These are phyloP conservation scores for Corythaeola cristata DNA, from an alignment of 2,113 vertebrate species.

Conservation along the genomic window DNA sequence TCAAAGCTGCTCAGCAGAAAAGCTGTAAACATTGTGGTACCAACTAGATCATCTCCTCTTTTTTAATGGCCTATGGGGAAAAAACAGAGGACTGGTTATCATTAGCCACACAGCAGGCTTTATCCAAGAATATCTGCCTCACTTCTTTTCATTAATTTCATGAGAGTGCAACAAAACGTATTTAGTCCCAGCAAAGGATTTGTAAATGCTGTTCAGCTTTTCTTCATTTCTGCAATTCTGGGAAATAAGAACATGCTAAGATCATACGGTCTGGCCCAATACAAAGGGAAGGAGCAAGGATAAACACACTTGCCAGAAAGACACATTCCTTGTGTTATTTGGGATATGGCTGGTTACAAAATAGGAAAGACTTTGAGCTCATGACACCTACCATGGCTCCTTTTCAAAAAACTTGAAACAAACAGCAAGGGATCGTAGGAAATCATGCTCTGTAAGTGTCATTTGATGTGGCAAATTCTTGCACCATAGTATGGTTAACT, in stretches of 20 bases:
- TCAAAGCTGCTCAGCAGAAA: constrained; percentile 4
- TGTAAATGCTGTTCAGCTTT: constrained; percentile 14
- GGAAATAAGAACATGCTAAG: constrained; percentile 41
- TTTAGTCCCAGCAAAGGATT: background rate
- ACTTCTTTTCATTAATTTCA: constrained; percentile 33
- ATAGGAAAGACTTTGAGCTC: constrained; percentile 18
- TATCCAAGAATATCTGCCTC: constrained; percentile 44
- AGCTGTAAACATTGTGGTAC: constrained; percentile 9
- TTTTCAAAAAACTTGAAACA: constrained; percentile 38
- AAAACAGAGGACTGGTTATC: constrained; percentile 30
- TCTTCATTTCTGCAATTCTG: constrained; percentile 4
- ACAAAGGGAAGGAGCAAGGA: constrained; percentile 9
- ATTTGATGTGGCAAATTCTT: constrained; percentile 67
- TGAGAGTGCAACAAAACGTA: background rate
- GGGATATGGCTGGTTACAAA: constrained; percentile 44
- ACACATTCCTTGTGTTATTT: constrained; percentile 33
- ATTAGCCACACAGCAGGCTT: constrained; percentile 45
- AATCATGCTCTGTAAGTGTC: background rate
- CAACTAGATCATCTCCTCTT: constrained; percentile 5
- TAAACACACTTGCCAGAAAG: background rate
- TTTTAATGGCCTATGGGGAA: constrained; percentile 5
- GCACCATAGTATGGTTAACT: constrained; percentile 49
- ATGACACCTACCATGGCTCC: constrained; percentile 50
- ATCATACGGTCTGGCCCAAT: background rate
- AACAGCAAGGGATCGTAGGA: constrained; percentile 3